These are phyloP conservation scores for Augochlorella aurata DNA, from an alignment of 2,888 invertebrate genomes.

Conservation along the genomic window DNA sequence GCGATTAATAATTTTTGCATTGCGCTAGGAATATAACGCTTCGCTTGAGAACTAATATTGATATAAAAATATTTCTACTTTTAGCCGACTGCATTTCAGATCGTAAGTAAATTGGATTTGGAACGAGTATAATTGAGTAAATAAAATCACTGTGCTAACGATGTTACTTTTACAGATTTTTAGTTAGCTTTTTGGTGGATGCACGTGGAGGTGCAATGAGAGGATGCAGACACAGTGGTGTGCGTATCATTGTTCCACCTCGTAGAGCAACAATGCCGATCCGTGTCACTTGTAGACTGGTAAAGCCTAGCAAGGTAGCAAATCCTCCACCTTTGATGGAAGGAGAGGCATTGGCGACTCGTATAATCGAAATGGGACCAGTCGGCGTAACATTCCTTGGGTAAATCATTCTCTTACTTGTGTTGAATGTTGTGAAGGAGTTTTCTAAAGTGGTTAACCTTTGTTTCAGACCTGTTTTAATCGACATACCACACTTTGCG, in stretches of 20 bases:
- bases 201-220: slow-evolving; percentile 99
- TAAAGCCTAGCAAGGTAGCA: slow-evolving; percentile 88
- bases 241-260: slow-evolving; percentile 97
- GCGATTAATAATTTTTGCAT: neutral
- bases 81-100: slow-evolving; percentile 77
- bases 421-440: neutral
- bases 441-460: neutral
- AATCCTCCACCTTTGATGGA: slow-evolving; percentile 99
- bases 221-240: slow-evolving; percentile 98
- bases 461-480: slow-evolving; percentile 90
- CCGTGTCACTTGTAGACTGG: slow-evolving; percentile 96
- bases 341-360: slow-evolving; percentile 97
- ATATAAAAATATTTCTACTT: slow-evolving; percentile 52
- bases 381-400: slow-evolving; percentile 98
- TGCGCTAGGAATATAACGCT: neutral
- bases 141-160: neutral
- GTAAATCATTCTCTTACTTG: slow-evolving; percentile 82
- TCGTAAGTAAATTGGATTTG: slow-evolving; percentile 75
- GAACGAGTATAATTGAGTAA: no score
- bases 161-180: slow-evolving; percentile 86
- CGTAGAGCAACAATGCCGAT: slow-evolving; percentile 97
- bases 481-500: slow-evolving; percentile 99
- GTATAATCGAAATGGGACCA: slow-evolving; percentile 97
- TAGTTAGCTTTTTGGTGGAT: slow-evolving; percentile 99
- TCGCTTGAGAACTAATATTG: neutral